A percentile compares a stretch with the other conserved stretches of the same genome.
These are phyloP conservation scores for Neuroterus valhalla DNA, from an alignment of 1,140 invertebrate species.

Conservation along the genomic window DNA sequence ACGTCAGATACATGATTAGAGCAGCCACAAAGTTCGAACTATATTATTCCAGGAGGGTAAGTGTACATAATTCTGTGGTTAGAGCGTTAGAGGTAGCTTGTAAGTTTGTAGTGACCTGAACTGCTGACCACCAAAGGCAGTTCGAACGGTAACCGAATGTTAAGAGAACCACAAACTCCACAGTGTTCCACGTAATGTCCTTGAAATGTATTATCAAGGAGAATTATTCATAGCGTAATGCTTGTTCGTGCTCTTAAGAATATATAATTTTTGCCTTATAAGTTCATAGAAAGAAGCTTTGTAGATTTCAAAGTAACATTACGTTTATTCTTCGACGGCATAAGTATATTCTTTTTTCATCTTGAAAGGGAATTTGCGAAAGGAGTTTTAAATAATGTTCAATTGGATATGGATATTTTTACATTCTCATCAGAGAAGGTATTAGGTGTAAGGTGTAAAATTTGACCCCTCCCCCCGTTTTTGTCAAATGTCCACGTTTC, in stretches of 20 bases:
- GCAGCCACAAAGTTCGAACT: not conserved
- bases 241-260: not conserved
- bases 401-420: too few species aligned
- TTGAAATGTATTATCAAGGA: conserved; percentile 5
- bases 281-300: not conserved
- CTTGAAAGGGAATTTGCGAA: too few species aligned
- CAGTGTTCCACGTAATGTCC: not conserved
- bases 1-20: not conserved
- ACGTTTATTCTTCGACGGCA: too few species aligned
- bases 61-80: conserved; percentile 24
- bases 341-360: too few species aligned
- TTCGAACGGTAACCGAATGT: conserved; percentile 20
- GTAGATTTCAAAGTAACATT: too few species aligned
- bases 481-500: too few species aligned
- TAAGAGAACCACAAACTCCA: not conserved
- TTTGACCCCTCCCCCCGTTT: too few species aligned
- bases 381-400: too few species aligned
- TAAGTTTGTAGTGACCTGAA: conserved; percentile 21
- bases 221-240: not conserved
- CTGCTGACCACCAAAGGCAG: conserved; percentile 22
- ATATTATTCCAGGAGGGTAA: conserved; percentile 21
- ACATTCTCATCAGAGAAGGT: too few species aligned
- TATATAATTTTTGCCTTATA: not conserved
- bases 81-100: conserved; percentile 6
- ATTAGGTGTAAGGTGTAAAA: too few species aligned